Evolutionary conservation across 2,797 vertebrate genomes (phyloP), one percentile per base, ranked within the genome.

Genomic region (Crax fasciolata): DNA sequence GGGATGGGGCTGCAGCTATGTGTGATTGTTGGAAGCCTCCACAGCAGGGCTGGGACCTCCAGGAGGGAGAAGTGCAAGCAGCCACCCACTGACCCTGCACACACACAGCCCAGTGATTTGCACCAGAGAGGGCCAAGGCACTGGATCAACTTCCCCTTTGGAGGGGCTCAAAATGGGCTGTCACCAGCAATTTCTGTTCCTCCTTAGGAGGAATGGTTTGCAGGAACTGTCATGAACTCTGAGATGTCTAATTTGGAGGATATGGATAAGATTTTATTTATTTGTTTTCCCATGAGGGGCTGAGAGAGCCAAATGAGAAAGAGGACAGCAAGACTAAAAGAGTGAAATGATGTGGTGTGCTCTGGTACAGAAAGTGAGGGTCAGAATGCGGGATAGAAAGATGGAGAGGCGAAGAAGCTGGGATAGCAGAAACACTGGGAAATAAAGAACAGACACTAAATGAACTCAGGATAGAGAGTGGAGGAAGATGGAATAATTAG

Each of bases 101-200:
- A 4, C 13, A 9, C 9, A 61, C 4, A 13, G 48, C 38, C 51
- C 18, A 5, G 0, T 1, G 46, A 25, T 38, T 73, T 38, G 19
- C 14, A 35, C 35, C 35, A 66, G 43, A 51, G 49, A 79, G 23
- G 11, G 14, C 49, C 62, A 43, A 57, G 63, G 51, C 9, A 12
- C 23, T 11, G 72, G 12, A 61, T 9, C 35, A 46, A 20, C 11
- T 25, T 46, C 35, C 54, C 39, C 43, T 59, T n/a, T 1, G 1
- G 32, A 81, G 43, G 79, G 75, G 25, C 46, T 80, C 2, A 0
- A 39, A 12, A 25, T 5, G 39, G 41, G 25, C 18, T 46, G 35
- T 66, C 32, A 27, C 9, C 10, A 32, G 35, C 38, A 66, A 23
- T 9, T 84, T 38, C 65, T 72, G 44, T 8, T 79, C 32, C 18